A percentile compares a stretch with the other conserved stretches of the same genome.
These are phyloP conservation scores for Calameuta idolon DNA, from an alignment of 2,888 invertebrate genomes.

Conservation along the genomic window DNA sequence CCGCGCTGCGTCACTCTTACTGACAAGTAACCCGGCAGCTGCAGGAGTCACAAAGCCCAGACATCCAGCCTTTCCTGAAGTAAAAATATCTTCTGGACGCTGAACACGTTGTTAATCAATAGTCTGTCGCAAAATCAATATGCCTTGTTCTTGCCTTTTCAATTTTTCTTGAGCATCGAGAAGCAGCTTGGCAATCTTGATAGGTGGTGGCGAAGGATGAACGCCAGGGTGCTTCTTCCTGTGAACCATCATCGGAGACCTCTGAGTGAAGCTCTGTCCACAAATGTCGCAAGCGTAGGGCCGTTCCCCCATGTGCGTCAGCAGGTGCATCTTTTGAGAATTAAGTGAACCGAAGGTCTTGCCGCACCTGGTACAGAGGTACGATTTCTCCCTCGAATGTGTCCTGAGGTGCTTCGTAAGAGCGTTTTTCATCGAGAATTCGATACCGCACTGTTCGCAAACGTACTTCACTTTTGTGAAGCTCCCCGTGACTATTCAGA, in stretches of 20 bases:
- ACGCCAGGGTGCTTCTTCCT: conserved; percentile 14
- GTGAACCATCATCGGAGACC: conserved; percentile 20
- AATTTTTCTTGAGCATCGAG: not conserved
- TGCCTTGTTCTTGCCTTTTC: no score
- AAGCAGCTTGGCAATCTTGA: conserved; percentile 16
- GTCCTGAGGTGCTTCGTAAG: conserved; percentile 20
- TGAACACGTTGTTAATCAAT: no score
- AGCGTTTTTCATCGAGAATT: conserved; percentile 15
- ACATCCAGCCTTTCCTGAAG: no score
- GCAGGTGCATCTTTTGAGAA: conserved; percentile 20
- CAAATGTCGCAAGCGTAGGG: conserved; percentile 19
- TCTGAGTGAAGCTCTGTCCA: conserved; percentile 19
- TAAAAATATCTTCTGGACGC: no score
- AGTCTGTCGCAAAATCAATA: no score
- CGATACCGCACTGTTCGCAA: conserved; percentile 22
- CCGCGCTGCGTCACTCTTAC: no score
- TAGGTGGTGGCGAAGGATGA: conserved; percentile 18
- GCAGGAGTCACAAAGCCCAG: no score
- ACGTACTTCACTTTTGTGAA: conserved; percentile 19
- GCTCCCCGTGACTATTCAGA: conserved; percentile 14
- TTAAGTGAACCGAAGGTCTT: conserved; percentile 19
- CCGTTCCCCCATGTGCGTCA: conserved; percentile 19
- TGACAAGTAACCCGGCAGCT: no score
- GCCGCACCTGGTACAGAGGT: conserved; percentile 17
- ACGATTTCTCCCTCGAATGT: conserved; percentile 17